Base-by-base conservation (phyloP, 35 echinoderm and acorn worm species). In the Holothuria glaberrima region DNA sequence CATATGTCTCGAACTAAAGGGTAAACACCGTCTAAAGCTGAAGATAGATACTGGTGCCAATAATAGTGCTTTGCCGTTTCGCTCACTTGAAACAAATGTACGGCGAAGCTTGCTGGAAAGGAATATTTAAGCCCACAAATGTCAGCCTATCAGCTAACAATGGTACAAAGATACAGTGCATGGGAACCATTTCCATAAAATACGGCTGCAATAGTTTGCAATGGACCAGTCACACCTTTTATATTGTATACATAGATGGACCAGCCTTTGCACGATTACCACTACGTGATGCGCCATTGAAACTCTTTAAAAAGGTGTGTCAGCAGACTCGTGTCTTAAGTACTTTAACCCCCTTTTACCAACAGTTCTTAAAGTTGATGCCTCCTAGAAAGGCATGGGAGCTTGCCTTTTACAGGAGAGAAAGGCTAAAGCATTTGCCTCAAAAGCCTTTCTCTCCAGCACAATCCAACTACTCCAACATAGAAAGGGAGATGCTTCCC, bases 1-100 rank as follows among this genome's bases (percentile, higher is more conserved):
- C 12, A 83, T 89, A 0, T 61, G 73, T 52, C 75, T 86, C 45
- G 30, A 93, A 9, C 19, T 46, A 1, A 21, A 41, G 4, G 92
- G 88, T 1, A 32, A 46, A 12, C 83, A 86, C 35, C 22, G 66
- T 17, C 83, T 67, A 13, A 38, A 67, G 6, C 29, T 86, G 6
- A 86, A 86, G 27, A 32, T 86, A 3, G 83, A 86, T 21, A 86
- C 83, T 12, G 83, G 83, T 19, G 83, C 83, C 6, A 86, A 30
- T 33, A 59, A 75, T 13, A 94, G 85, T 46, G 87, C 87, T 22
- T 48, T 94, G 34, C 92, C 92, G 9, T 57, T 94, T 7, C 87
- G 88, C 7, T 90, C 80, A 19, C 28, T n/a, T 94, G 3, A 88
- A 82, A 50, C 85, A 93, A 35, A 89, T 93, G 91, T 93, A 93